Evolutionary conservation across 30 jellyfish, hydroid and myxozoan genomes (phyloP), one percentile per base, ranked within the genome.

Genomic region (Turritopsis dohrnii): DNA sequence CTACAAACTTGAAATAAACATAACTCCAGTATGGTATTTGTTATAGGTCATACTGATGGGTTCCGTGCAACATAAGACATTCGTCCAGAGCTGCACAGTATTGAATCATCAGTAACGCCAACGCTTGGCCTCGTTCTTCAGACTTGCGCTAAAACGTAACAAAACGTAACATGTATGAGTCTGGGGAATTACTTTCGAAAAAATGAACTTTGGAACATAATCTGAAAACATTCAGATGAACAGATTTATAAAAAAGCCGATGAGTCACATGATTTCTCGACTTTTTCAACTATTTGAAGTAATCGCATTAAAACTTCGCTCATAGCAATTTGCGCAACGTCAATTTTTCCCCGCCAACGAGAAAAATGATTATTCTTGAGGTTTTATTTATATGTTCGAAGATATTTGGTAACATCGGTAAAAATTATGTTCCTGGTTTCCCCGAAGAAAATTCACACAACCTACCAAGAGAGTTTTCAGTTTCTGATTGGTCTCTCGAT

Each of bases 111-210:
- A 91, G 53, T 7, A 91, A 83, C 27, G 96, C 71, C 84, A 91
- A 81, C 16, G 92, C 97, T 71, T 91, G 97, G 66, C 86, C 85
- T 72, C 97, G 73, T 79, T 91, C 97, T 81, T 91, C 97, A 19
- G 97, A 91, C 73, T 91, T 91, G 29, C 94, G 94, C 97, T 91
- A 69, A 22, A 83, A 53, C n/a, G n/a, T n/a, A n/a, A n/a, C n/a
- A n/a, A n/a, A n/a, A n/a, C n/a, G n/a, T n/a, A n/a, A n/a, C 31
- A 27, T 69, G 30, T 27, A 1, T 7, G 9, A 69, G 28, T 22
- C 9, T 69, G 77, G 77, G 21, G 8, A 3, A n/a, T 28, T 28
- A 69, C 54, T 18, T 20, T 54, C n/a, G 21, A 21, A 25, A 1
- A 52, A 53, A 18, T 27, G 72, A 21, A 13, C 31, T 18, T 82